phyloP scores from a whole-genome alignment of 2,888 invertebrate species.

The Theristus sp. region DNA sequence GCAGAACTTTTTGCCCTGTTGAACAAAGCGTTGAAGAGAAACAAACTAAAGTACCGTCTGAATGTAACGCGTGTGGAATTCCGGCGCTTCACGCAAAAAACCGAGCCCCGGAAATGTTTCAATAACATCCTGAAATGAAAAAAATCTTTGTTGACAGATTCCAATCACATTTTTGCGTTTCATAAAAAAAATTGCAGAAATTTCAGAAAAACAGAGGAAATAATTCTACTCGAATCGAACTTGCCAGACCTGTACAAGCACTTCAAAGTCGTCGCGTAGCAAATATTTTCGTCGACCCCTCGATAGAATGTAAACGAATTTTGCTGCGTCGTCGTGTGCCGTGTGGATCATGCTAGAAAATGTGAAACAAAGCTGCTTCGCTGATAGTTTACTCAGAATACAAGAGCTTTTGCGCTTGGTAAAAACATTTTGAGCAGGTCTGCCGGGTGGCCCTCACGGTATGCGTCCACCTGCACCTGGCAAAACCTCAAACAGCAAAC shows the following conservation, averaged over 20 bases:
- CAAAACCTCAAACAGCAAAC: no score
- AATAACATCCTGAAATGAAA: slow-evolving; percentile 62
- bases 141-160: no score
- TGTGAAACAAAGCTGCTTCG: no score
- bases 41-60: slow-evolving; percentile 56
- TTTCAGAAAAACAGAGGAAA: background rate
- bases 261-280: slow-evolving; percentile 70
- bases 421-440: no score
- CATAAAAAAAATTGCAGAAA: background rate
- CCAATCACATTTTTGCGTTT: no score
- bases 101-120: slow-evolving; percentile 77
- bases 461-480: no score
- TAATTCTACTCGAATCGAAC: background rate
- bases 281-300: slow-evolving; percentile 32
- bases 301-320: slow-evolving; percentile 53
- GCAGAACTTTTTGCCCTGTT: no score
- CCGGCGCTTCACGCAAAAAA: slow-evolving; percentile 88
- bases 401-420: no score
- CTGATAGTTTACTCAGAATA: no score
- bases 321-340: slow-evolving; percentile 23
- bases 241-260: slow-evolving; percentile 30
- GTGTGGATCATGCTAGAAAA: slow-evolving; percentile 18
- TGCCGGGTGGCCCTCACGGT: no score
- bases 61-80: slow-evolving; percentile 95
- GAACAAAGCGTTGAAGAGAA: background rate